phyloP scores from a whole-genome alignment of 2,888 invertebrate genomes.

The Rhamphomyia laevipes region DNA sequence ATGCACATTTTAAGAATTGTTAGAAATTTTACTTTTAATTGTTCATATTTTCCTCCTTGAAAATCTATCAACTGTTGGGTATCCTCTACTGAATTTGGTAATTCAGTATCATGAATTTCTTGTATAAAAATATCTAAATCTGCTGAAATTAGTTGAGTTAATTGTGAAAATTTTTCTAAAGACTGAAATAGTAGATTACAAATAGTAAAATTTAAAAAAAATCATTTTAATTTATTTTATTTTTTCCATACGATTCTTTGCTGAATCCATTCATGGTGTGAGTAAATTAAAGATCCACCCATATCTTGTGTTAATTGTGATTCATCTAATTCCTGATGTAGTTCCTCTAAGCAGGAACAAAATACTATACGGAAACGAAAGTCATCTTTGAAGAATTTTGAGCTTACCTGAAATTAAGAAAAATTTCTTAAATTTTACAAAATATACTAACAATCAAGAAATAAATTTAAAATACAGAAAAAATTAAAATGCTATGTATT shows the following conservation, averaged over 20 bases:
- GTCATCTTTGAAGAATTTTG: slow-evolving; percentile 80
- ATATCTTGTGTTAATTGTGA: slow-evolving; percentile 81
- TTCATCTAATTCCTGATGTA: slow-evolving; percentile 73
- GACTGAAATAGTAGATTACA: slow-evolving; percentile 48
- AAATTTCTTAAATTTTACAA: neutral
- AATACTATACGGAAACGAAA: slow-evolving; percentile 84
- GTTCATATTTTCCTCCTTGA: slow-evolving; percentile 59
- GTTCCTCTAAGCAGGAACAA: slow-evolving; percentile 72
- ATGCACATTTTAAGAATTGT: slow-evolving; percentile 2
- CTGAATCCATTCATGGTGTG: slow-evolving; percentile 93
- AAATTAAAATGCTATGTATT: too few species aligned
- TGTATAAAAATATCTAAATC: slow-evolving; percentile 79
- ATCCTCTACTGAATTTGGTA: slow-evolving; percentile 87
- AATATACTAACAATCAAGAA: neutral
- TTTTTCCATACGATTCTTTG: slow-evolving; percentile 71
- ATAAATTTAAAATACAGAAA: too few species aligned
- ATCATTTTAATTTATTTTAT: neutral
- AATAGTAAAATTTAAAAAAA: slow-evolving; percentile 1
- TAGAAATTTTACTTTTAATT: slow-evolving; percentile 27
- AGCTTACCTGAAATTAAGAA: slow-evolving; percentile 43
- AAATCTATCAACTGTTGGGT: slow-evolving; percentile 77
- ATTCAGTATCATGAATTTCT: slow-evolving; percentile 79
- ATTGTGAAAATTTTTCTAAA: slow-evolving; percentile 85
- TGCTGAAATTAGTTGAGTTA: slow-evolving; percentile 81
- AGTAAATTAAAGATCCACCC: slow-evolving; percentile 79